Conservation (phyloP, 2,888 invertebrate species). For the Cryptocheilus praepositus region DNA sequence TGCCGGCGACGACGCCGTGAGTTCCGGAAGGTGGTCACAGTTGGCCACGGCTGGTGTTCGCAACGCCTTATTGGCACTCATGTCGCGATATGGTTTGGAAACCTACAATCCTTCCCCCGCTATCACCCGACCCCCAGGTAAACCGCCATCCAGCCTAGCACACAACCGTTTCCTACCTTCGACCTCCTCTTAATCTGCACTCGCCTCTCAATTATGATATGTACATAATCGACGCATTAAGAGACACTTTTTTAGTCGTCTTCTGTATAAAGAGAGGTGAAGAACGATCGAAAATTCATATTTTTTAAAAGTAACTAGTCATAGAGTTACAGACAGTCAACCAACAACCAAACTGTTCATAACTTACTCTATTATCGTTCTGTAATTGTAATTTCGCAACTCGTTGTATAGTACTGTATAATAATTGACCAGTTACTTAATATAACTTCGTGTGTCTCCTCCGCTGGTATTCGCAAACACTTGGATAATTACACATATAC, state of each 20-base stretch:
- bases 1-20: slow-evolving; percentile 75
- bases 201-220: slow-evolving; percentile 60
- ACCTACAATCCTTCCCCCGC: slow-evolving; percentile 68
- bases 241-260: slow-evolving; percentile 34
- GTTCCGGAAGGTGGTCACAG: slow-evolving; percentile 70
- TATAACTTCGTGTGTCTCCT: slow-evolving; percentile 42
- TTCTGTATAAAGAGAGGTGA: slow-evolving; percentile 43
- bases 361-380: slow-evolving; percentile 34
- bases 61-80: slow-evolving; percentile 75
- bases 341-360: slow-evolving; percentile 44
- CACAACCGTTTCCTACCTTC: slow-evolving; percentile 67
- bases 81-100: slow-evolving; percentile 76
- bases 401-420: slow-evolving; percentile 35
- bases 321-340: slow-evolving; percentile 31
- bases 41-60: slow-evolving; percentile 75
- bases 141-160: slow-evolving; percentile 66
- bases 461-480: no score
- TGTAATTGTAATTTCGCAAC: slow-evolving; percentile 46
- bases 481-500: no score
- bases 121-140: slow-evolving; percentile 68
- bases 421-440: slow-evolving; percentile 46
- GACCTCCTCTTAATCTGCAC: slow-evolving; percentile 67
- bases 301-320: slow-evolving; percentile 52
- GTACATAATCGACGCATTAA: slow-evolving; percentile 24
- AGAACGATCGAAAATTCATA: slow-evolving; percentile 46